Conservation (phyloP, 2,113 vertebrate genomes). For the Chloroceryle aenea region DNA sequence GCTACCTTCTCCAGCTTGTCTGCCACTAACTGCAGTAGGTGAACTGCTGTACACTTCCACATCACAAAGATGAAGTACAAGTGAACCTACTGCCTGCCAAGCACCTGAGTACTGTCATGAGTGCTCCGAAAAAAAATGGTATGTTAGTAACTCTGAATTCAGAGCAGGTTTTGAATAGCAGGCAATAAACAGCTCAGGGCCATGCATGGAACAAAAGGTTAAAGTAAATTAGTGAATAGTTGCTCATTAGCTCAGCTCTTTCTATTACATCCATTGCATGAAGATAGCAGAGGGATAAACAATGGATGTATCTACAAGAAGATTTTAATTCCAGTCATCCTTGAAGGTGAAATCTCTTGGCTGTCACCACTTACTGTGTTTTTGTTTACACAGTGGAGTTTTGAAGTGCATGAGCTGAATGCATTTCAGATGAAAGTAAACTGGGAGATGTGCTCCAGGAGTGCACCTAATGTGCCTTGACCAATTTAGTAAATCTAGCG, state of each 20-base stretch:
- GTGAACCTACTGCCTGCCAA: neutral
- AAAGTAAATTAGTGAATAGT: neutral
- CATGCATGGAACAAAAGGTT: neutral
- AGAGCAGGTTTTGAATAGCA: neutral
- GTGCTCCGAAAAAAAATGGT: neutral
- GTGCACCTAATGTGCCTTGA: neutral
- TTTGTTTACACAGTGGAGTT: neutral
- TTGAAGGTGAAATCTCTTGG: neutral
- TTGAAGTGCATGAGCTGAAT: neutral
- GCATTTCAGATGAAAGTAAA: neutral
- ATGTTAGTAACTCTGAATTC: neutral
- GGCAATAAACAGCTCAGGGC: neutral
- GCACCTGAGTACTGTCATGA: neutral
- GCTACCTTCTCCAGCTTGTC: neutral
- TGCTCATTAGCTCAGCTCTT: neutral
- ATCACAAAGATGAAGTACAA: neutral
- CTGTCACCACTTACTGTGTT: neutral
- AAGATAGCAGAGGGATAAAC: neutral
- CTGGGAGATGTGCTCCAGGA: neutral
- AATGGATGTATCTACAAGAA: neutral
- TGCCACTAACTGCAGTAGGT: neutral
- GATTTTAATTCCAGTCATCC: neutral
- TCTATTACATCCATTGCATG: neutral
- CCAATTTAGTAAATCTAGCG: neutral
- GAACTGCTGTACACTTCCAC: neutral